Percentiles rank a stretch among this genome's conserved stretches.
phyloP scores from a whole-genome alignment of 2,888 invertebrate species.

The Saturnia pavonia region DNA sequence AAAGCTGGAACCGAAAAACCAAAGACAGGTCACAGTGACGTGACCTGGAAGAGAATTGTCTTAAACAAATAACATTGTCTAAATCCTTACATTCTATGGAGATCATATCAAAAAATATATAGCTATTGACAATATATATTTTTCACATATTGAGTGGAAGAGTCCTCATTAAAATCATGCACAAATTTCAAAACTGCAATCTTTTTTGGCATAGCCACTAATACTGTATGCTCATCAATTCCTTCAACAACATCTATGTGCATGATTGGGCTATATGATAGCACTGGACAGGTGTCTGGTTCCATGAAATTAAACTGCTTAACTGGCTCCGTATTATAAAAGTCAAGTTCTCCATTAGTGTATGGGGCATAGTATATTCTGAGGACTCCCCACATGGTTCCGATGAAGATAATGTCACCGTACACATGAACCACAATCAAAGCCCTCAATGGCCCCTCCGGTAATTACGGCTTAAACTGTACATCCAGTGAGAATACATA shows the following conservation, averaged over 20 bases:
- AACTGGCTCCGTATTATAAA: constrained; percentile 52
- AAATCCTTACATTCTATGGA: no score
- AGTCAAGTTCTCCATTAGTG: constrained; percentile 49
- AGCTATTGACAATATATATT: no score
- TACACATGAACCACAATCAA: constrained; percentile 55
- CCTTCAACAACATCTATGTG: constrained; percentile 60
- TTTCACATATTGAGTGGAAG: neutral
- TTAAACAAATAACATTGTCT: no score
- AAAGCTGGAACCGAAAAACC: no score
- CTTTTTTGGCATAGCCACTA: constrained; percentile 69
- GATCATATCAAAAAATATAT: no score
- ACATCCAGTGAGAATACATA: constrained; percentile 60
- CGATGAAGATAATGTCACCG: constrained; percentile 63
- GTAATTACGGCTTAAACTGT: constrained; percentile 45
- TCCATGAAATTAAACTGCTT: constrained; percentile 64
- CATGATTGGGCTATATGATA: constrained; percentile 57
- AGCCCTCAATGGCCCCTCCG: constrained; percentile 52
- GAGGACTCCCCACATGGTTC: constrained; percentile 59
- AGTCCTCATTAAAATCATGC: constrained; percentile 44
- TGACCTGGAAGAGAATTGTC: no score
- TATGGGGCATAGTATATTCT: constrained; percentile 61
- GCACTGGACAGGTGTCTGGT: constrained; percentile 51
- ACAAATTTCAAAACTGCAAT: constrained; percentile 56
- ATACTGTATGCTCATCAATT: constrained; percentile 55
- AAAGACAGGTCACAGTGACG: no score